phyloP scores from a whole-genome alignment of 2,888 invertebrate genomes.

The Theretra japonica region DNA sequence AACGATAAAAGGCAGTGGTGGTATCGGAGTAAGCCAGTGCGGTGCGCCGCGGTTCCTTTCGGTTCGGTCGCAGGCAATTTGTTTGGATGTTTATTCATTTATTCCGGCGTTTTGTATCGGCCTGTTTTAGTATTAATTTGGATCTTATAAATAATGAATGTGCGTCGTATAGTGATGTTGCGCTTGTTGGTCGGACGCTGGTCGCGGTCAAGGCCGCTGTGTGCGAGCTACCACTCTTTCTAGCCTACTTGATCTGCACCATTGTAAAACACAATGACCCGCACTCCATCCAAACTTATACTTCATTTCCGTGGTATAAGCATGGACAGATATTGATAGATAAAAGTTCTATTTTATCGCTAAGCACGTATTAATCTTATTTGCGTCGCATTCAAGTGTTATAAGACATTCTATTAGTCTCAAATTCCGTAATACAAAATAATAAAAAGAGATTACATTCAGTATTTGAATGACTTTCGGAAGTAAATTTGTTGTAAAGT shows the following conservation, averaged over 20 bases:
- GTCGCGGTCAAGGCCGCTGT: constrained; percentile 69
- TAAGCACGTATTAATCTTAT: neutral
- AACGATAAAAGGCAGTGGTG: constrained; percentile 54
- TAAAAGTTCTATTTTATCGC: neutral
- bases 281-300: neutral
- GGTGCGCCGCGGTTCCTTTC: constrained; percentile 35
- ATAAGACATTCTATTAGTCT: too few relatives aligned
- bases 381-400: too few relatives aligned
- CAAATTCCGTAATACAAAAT: too few relatives aligned
- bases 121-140: constrained; percentile 76
- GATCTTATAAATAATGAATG: constrained; percentile 79
- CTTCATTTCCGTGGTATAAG: neutral
- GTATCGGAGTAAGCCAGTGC: constrained; percentile 45
- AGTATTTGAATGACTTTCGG: too few relatives aligned
- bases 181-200: constrained; percentile 55
- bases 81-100: constrained; percentile 77
- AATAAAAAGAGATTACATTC: too few relatives aligned
- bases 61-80: constrained; percentile 64
- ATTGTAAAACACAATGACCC: neutral
- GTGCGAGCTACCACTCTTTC: constrained; percentile 51
- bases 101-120: constrained; percentile 71
- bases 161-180: constrained; percentile 56
- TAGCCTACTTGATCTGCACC: constrained; percentile 36
- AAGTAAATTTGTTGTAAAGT: too few relatives aligned
- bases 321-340: neutral